Evolutionary conservation across 2,113 vertebrate species (phyloP).

Genomic region (Uria aalge): DNA sequence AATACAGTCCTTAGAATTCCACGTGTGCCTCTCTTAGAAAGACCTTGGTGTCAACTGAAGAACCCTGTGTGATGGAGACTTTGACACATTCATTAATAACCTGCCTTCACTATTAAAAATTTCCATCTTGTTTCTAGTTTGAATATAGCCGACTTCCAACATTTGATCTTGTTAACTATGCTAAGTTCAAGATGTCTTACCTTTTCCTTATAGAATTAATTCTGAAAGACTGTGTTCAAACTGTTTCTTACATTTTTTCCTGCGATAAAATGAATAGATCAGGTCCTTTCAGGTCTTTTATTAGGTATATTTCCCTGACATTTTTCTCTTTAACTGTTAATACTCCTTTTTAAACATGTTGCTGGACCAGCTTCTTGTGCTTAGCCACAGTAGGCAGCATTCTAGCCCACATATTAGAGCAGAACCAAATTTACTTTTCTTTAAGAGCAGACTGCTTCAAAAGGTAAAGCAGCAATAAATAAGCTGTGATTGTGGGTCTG

Average conservation of each 20-base stretch:
- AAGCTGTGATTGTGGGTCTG: neutral
- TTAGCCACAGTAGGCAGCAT: neutral
- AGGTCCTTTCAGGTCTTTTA: neutral
- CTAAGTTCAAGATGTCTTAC: neutral
- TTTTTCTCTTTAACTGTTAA: neutral
- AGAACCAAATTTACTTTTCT: neutral
- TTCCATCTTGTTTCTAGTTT: neutral
- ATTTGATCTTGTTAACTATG: neutral
- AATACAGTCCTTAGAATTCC: neutral
- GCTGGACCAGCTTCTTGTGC: neutral
- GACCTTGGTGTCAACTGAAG: neutral
- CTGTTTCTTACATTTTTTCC: neutral
- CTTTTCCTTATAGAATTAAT: neutral
- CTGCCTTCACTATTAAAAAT: neutral
- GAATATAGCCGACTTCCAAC: neutral
- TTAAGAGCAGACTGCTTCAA: neutral
- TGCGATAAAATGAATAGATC: neutral
- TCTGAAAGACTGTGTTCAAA: neutral
- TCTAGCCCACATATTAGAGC: neutral
- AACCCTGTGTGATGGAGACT: neutral
- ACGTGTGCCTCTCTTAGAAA: neutral
- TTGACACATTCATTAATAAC: neutral
- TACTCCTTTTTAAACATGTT: neutral
- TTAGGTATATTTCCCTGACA: neutral
- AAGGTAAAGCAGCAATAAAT: constrained; percentile 36